These are phyloP conservation scores for Hestina assimilis DNA, from an alignment of 1,140 invertebrate genomes.

Conservation along the genomic window DNA sequence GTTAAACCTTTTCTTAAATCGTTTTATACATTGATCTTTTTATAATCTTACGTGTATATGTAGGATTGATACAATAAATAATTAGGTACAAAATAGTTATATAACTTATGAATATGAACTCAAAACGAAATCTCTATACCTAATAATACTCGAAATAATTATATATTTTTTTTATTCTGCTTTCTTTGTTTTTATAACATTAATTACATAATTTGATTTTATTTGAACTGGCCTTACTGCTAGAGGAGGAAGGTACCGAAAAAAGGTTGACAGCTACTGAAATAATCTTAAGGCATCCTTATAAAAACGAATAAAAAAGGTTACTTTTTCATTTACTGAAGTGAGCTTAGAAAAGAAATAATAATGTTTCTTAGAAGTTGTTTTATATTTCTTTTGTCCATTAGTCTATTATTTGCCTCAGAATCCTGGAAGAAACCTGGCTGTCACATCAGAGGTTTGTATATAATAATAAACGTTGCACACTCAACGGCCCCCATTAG, in stretches of 20 bases:
- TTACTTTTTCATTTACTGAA: slow-evolving; percentile 6
- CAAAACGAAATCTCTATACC: too few species aligned
- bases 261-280: slow-evolving; percentile 10
- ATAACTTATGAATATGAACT: too few species aligned
- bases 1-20: slow-evolving; percentile 20
- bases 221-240: too few species aligned
- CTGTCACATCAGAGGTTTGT: slow-evolving; percentile 62
- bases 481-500: too few species aligned
- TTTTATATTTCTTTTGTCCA: slow-evolving; percentile 48
- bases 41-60: background rate
- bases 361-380: slow-evolving; percentile 58
- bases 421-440: slow-evolving; percentile 66
- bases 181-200: too few species aligned
- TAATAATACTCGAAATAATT: too few species aligned
- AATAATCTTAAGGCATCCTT: background rate
- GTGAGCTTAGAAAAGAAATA: slow-evolving; percentile 5
- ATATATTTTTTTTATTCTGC: too few species aligned
- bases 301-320: slow-evolving; percentile 12
- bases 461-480: too few species aligned
- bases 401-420: slow-evolving; percentile 41
- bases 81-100: background rate
- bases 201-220: too few species aligned
- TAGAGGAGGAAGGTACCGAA: too few species aligned
- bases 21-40: background rate
- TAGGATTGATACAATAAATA: background rate